phyloP scores from a whole-genome alignment of 2,797 vertebrate species.

The Dipus sagitta region DNA sequence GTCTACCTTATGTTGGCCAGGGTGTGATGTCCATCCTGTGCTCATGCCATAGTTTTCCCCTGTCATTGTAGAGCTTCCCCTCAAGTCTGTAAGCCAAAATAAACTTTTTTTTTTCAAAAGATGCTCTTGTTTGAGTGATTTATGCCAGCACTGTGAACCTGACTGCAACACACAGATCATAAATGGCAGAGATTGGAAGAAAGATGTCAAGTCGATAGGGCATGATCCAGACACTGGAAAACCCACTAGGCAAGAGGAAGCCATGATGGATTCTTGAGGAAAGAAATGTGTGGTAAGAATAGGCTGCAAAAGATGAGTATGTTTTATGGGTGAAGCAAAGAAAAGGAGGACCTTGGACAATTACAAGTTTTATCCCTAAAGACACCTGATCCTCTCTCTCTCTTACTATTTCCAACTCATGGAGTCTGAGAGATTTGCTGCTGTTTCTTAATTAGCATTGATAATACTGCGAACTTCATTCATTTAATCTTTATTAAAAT shows the following conservation, averaged over 20 bases:
- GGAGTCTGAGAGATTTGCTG: slow-evolving; percentile 1
- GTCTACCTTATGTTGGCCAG: no score
- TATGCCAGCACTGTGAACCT: no score
- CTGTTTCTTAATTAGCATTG: slow-evolving; percentile 38
- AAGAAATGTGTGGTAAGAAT: rapidly evolving
- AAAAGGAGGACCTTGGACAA: no score
- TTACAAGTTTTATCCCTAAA: not conserved
- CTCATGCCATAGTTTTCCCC: no score
- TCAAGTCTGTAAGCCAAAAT: no score
- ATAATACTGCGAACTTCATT: slow-evolving; percentile 8
- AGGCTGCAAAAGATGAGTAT: rapidly evolving
- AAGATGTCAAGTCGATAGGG: not conserved
- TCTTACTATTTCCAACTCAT: not conserved
- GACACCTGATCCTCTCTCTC: not conserved
- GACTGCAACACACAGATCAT: not conserved
- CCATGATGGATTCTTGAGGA: not conserved
- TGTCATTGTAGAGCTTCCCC: no score
- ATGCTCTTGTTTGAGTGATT: no score
- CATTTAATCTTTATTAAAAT: slow-evolving; percentile 61
- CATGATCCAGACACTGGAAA: not conserved
- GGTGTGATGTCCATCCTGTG: no score
- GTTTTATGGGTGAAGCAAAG: not conserved
- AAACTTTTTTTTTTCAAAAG: no score
- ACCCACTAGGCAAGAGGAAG: rapidly evolving
- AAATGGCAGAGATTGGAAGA: not conserved